Percentiles rank a stretch among this genome's conserved stretches.
phyloP scores from a whole-genome alignment of 2,113 vertebrate species.

The Parotia lawesii region DNA sequence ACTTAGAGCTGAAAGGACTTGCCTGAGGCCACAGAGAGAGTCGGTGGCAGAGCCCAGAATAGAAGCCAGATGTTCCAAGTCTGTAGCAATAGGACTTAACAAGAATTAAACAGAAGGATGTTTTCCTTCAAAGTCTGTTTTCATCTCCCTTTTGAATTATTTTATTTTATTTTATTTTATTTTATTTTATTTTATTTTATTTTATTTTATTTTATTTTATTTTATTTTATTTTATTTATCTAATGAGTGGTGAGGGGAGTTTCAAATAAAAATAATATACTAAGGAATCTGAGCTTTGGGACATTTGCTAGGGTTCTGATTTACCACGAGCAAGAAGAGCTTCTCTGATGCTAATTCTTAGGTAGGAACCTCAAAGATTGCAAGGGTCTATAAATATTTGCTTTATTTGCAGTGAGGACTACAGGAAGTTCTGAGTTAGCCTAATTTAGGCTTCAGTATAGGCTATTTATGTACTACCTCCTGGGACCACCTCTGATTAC shows the following conservation, averaged over 20 bases:
- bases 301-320: background rate
- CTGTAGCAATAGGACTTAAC: background rate
- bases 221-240: background rate
- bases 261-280: background rate
- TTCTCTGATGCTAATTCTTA: conserved; percentile 1
- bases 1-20: conserved; percentile 1
- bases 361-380: conserved; percentile 23
- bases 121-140: conserved; percentile 17
- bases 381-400: conserved; percentile 50
- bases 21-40: background rate
- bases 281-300: background rate
- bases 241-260: background rate
- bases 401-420: conserved; percentile 42
- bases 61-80: background rate
- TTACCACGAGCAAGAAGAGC: background rate
- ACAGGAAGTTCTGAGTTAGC: conserved; percentile 54
- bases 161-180: background rate
- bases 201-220: background rate
- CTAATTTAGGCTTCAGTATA: conserved; percentile 50
- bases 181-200: background rate
- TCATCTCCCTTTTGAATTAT: background rate
- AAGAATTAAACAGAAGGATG: background rate
- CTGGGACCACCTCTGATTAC: conserved; percentile 59
- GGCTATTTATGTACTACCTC: conserved; percentile 58
- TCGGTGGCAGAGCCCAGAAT: background rate